Evolutionary conservation across 2,113 vertebrate species (phyloP).

Genomic region (Orthonyx spaldingii): DNA sequence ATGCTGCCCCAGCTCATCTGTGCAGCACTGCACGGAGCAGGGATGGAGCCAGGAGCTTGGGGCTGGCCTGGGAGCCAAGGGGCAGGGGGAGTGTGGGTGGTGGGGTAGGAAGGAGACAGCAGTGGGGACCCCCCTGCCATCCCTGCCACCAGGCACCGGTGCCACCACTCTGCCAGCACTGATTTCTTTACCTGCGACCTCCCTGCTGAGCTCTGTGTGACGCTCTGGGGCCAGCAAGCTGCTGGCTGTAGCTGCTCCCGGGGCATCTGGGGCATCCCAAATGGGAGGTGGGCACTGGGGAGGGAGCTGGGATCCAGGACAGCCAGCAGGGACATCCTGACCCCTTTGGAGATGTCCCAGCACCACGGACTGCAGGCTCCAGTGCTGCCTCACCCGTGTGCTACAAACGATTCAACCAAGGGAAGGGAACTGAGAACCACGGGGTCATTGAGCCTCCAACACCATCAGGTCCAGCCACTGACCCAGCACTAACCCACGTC

Average conservation of each 20-base stretch:
- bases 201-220: neutral
- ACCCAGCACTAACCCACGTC: neutral
- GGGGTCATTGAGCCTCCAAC: accelerated
- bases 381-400: accelerated
- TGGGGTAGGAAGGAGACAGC: neutral
- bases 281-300: neutral
- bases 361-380: accelerated
- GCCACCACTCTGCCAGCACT: accelerated
- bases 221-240: neutral
- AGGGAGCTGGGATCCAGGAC: accelerated
- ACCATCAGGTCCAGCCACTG: neutral
- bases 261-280: neutral
- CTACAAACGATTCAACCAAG: accelerated
- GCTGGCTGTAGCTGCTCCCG: accelerated
- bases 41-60: neutral
- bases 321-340: neutral
- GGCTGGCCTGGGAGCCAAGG: neutral
- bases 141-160: neutral
- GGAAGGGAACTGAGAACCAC: neutral
- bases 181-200: neutral
- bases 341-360: accelerated
- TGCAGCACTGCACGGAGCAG: neutral
- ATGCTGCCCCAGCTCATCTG: neutral
- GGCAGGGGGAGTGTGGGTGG: accelerated
- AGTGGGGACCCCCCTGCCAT: neutral